Conservation (phyloP, 2,797 vertebrate species). For the Leptoclinus maculatus region DNA sequence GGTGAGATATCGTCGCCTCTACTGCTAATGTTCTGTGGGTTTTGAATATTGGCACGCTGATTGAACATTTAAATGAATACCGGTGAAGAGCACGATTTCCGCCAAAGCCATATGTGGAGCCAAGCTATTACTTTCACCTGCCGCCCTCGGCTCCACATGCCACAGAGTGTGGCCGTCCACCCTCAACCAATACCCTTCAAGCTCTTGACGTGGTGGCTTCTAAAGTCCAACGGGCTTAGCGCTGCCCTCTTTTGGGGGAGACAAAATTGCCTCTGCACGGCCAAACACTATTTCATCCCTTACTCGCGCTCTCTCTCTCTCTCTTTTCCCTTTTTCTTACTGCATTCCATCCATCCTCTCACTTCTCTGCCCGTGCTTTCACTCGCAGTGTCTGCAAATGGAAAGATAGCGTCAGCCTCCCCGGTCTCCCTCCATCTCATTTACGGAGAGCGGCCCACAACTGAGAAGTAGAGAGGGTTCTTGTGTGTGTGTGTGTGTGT, state of each 20-base stretch:
- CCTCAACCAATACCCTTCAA: constrained; percentile 52
- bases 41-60: neutral
- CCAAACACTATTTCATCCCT: constrained; percentile 54
- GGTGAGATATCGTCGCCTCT: neutral
- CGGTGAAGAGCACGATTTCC: constrained; percentile 7
- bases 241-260: constrained; percentile 43
- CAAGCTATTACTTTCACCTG: constrained; percentile 18
- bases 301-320: neutral
- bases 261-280: constrained; percentile 61
- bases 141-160: constrained; percentile 22
- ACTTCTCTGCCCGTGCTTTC: constrained; percentile 42
- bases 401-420: constrained; percentile 51
- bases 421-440: constrained; percentile 32
- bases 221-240: constrained; percentile 48
- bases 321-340: neutral
- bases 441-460: constrained; percentile 34
- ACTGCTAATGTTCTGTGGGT: neutral
- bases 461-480: constrained; percentile 20
- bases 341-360: constrained; percentile 34
- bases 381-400: constrained; percentile 45
- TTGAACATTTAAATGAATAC: neutral
- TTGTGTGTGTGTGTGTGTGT: neutral
- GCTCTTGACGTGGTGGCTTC: constrained; percentile 56
- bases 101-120: constrained; percentile 22
- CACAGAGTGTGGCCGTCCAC: constrained; percentile 16